Conservation (phyloP, 1,140 invertebrate genomes). For the Anoplolepis gracilipes region DNA sequence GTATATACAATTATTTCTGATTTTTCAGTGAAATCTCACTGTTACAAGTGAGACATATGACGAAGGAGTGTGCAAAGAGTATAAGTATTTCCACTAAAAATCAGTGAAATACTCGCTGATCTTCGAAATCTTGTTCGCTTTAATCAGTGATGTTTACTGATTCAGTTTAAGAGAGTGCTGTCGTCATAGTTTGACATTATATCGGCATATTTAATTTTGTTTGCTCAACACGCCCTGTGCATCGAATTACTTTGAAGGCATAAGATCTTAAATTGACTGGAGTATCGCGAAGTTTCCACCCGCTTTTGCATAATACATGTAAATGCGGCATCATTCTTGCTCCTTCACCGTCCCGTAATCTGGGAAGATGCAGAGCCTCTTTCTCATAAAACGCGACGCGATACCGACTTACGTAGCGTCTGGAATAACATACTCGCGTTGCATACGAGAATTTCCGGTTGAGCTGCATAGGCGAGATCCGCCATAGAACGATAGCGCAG, state of each 20-base stretch:
- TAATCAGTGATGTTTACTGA: too few relatives aligned
- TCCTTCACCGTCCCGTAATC: constrained; percentile 35
- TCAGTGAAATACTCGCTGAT: too few relatives aligned
- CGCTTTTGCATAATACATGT: constrained; percentile 53
- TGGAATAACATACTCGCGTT: constrained; percentile 16
- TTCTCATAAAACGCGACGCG: constrained; percentile 22
- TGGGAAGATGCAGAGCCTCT: constrained; percentile 24
- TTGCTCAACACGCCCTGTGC: background rate
- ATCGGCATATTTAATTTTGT: constrained; percentile 6
- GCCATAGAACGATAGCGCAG: background rate
- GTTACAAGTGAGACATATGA: too few relatives aligned
- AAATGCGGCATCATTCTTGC: constrained; percentile 32
- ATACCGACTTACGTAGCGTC: background rate
- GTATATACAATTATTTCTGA: too few relatives aligned
- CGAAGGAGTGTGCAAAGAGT: too few relatives aligned
- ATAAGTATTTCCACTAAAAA: too few relatives aligned
- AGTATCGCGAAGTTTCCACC: background rate
- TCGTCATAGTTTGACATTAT: background rate
- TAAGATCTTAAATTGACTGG: constrained; percentile 17
- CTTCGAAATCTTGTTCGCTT: too few relatives aligned
- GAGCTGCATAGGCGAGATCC: background rate
- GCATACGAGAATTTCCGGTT: background rate
- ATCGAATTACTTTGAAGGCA: background rate
- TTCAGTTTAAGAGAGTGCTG: too few relatives aligned
- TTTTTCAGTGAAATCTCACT: too few relatives aligned